phyloP scores from a whole-genome alignment of 1,140 invertebrate species.

The Melanaphis sacchari region DNA sequence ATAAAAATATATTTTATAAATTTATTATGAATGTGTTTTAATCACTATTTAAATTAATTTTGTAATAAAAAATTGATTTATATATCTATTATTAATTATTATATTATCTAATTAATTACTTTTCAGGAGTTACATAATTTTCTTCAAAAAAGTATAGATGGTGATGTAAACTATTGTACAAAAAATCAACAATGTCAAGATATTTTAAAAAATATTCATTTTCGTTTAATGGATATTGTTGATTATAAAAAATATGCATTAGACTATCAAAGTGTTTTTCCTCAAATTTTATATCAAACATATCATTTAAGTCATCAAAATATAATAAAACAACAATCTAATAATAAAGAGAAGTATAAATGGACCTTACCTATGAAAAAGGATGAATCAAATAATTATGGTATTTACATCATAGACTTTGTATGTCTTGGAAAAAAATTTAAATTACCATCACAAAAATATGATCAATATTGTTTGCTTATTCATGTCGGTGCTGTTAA shows the following conservation, averaged over 20 bases:
- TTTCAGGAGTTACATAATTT: constrained; percentile 38
- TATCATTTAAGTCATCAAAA: not conserved
- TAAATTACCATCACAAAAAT: constrained; percentile 6
- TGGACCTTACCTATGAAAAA: constrained; percentile 14
- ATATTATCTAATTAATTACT: constrained; percentile 3
- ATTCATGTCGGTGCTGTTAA: constrained; percentile 40
- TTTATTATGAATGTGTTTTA: not conserved
- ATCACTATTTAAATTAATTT: not conserved
- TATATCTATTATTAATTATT: not conserved
- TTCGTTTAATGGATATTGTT: not conserved
- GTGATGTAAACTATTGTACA: not conserved
- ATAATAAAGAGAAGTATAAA: not conserved
- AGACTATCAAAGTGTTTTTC: constrained; percentile 17
- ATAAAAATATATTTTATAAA: not conserved
- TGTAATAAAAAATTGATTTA: not conserved
- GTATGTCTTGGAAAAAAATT: constrained; percentile 10
- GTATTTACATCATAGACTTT: not conserved
- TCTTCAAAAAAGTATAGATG: constrained; percentile 3
- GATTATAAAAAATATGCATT: not conserved
- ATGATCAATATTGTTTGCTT: constrained; percentile 45
- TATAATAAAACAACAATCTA: not conserved
- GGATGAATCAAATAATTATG: not conserved
- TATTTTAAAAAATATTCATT: constrained; percentile 49
- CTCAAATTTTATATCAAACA: constrained; percentile 51
- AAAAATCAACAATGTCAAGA: constrained; percentile 10